Evolutionary conservation across 2,113 vertebrate species (phyloP).

Genomic region (Cebidichthys violaceus): DNA sequence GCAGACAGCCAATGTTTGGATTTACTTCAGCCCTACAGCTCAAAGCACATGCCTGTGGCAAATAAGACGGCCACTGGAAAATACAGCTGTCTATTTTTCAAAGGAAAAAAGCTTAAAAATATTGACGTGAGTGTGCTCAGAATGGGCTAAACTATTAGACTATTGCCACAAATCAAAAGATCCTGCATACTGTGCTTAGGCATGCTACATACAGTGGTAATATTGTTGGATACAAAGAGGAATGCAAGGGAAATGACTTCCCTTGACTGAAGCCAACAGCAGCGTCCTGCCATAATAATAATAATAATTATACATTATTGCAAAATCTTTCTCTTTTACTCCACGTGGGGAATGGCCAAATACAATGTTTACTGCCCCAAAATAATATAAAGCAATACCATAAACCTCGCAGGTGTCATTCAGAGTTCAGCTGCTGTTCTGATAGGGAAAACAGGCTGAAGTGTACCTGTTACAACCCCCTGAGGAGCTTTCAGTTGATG

Average conservation of each 20-base stretch:
- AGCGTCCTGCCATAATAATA: conserved; percentile 29
- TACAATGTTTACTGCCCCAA: conserved; percentile 52
- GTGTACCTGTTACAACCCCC: conserved; percentile 50
- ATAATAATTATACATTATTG: conserved; percentile 60
- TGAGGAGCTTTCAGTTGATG: conserved; percentile 16
- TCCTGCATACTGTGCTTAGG: neutral
- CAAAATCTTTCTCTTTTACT: conserved; percentile 52
- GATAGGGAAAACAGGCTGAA: conserved; percentile 53
- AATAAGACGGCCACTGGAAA: conserved; percentile 54
- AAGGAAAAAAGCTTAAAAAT: conserved; percentile 31
- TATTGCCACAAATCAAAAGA: conserved; percentile 29
- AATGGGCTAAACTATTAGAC: conserved; percentile 19
- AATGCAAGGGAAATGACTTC: conserved; percentile 21
- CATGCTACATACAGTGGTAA: neutral
- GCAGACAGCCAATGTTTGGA: conserved; percentile 56
- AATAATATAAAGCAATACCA: conserved; percentile 52
- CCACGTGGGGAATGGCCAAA: conserved; percentile 25
- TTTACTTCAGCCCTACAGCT: conserved; percentile 58
- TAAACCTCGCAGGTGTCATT: conserved; percentile 61
- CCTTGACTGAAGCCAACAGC: conserved; percentile 35
- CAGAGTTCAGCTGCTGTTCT: conserved; percentile 64
- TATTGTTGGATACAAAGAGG: conserved; percentile 4
- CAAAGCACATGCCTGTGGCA: conserved; percentile 52
- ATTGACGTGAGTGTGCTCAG: conserved; percentile 30
- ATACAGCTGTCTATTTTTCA: conserved; percentile 39